Base-by-base conservation (phyloP, 1,140 invertebrate species). In the Anastatus disparis region DNA sequence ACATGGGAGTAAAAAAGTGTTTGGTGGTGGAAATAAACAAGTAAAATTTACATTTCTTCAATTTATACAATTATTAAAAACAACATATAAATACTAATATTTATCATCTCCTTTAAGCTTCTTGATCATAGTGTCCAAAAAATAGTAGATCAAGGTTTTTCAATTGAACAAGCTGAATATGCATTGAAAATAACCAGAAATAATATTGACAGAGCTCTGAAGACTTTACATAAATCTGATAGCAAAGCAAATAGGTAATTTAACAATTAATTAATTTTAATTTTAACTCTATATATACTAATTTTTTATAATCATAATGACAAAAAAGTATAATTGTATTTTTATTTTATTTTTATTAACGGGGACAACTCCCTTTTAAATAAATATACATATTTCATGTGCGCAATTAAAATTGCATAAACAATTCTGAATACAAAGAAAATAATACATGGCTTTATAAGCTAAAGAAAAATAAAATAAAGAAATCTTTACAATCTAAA, bases 71-170 rank as follows among this genome's bases (percentile, higher is more conserved):
- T 46, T 26, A 15, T 3, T 48, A 26, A 63, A 10, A 59, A 59
- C 50, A 4, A 38, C 68, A 76, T 63, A 74, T 69, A 73, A 9
- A 27, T 44, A 46, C 27, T 29, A 29, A 42, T 15, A 22, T 13
- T 13, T 40, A 15, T 61, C 13, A n/a, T 29, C 31, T 35, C 13
- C 31, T 15, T 10, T 48, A 15, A 62, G 85, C 86, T 93, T 62
- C 81, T 93, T 13, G 93, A 95, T 87, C 89, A 91, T 72, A 94
- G 93, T 86, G 89, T 94, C 35, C 93, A 94, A 74, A 92, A 90
- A 79, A 93, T 95, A 64, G 88, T 94, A 35, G 93, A 94, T 81
- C 91, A 92, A 80, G 93, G 93, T 17, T 95, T 93, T 78, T 88
- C 89, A 24, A 87, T 92, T 71, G 92, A 94, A 63, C 91, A 94